Evolutionary conservation across 2,797 vertebrate genomes (phyloP).

Genomic region (Hybognathus amarus): DNA sequence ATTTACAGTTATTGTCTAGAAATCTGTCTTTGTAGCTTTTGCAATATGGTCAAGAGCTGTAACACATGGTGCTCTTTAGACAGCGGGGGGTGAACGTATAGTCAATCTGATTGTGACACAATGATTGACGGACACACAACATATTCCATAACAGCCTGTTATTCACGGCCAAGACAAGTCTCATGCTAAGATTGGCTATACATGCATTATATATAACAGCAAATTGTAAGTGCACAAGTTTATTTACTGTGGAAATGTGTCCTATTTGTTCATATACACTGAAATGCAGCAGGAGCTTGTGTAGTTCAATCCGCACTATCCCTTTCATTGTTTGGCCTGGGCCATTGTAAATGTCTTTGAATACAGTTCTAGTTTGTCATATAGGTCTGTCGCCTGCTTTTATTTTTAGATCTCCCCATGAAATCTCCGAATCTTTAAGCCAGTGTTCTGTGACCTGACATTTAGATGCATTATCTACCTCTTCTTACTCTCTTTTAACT

Average conservation of each 20-base stretch:
- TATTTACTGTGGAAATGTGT: neutral
- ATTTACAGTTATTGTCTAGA: constrained; percentile 41
- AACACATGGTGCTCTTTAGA: constrained; percentile 10
- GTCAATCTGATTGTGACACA: neutral
- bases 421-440: neutral
- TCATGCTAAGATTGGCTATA: neutral
- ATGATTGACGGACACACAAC: neutral
- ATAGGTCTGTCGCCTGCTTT: constrained; percentile 11
- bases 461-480: constrained; percentile 30
- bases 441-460: constrained; percentile 26
- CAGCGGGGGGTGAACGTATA: no score
- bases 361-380: neutral
- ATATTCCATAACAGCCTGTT: no score
- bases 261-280: neutral
- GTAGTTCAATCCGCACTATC: neutral
- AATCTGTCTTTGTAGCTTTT: constrained; percentile 13
- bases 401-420: constrained; percentile 27
- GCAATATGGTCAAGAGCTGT: neutral
- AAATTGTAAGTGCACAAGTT: no score
- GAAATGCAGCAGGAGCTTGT: neutral
- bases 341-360: neutral
- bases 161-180: neutral
- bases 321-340: neutral
- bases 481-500: constrained; percentile 5
- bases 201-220: neutral